phyloP scores from a whole-genome alignment of 2,113 vertebrate genomes.

The Phoenicopterus ruber region DNA sequence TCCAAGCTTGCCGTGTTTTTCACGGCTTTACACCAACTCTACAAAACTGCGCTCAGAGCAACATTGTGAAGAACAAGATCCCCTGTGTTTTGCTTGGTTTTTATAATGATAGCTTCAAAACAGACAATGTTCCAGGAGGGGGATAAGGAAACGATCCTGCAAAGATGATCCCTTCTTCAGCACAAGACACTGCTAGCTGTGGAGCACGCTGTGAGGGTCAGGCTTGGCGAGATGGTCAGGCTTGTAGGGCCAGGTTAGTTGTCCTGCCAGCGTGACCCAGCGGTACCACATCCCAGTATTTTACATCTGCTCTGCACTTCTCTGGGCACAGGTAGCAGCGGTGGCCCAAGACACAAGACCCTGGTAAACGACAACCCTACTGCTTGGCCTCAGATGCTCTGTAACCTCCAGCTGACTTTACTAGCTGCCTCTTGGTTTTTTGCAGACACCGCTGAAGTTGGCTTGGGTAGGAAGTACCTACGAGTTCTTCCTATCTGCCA shows the following conservation, averaged over 20 bases:
- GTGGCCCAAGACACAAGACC: background rate
- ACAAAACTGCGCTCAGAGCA: background rate
- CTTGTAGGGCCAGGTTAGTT: background rate
- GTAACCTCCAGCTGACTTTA: background rate
- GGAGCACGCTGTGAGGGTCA: background rate
- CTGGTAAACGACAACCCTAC: background rate
- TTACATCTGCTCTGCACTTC: background rate
- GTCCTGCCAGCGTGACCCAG: background rate
- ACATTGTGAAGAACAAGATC: background rate
- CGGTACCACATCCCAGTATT: background rate
- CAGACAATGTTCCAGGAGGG: background rate
- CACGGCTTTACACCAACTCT: background rate
- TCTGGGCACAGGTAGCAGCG: background rate
- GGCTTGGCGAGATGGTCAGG: background rate
- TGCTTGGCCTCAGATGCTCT: background rate
- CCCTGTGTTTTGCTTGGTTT: background rate
- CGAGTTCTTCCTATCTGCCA: background rate
- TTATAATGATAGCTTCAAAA: background rate
- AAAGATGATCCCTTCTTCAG: background rate
- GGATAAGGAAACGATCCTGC: background rate
- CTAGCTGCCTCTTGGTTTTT: background rate
- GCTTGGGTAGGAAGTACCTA: background rate
- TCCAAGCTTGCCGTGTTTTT: background rate
- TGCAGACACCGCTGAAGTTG: background rate
- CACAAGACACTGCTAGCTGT: accelerated